phyloP scores from a whole-genome alignment of 2,888 invertebrate genomes.

The Harpalus rubripes region DNA sequence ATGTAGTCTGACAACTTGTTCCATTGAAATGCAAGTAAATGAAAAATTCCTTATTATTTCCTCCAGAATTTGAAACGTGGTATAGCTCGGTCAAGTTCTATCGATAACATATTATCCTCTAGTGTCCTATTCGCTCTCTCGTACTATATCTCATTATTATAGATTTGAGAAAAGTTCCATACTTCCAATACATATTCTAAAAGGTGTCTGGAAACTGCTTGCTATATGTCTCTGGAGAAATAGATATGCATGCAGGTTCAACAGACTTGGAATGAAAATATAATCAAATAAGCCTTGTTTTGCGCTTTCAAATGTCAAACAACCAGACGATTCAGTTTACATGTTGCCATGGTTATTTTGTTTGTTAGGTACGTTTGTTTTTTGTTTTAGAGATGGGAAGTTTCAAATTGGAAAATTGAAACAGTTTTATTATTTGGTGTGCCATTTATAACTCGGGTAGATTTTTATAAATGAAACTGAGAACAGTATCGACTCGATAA shows the following conservation, averaged over 20 bases:
- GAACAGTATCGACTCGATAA: too few relatives aligned
- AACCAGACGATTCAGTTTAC: background rate
- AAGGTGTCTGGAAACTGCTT: constrained; percentile 38
- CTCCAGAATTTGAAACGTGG: background rate
- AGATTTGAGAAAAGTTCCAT: constrained; percentile 53
- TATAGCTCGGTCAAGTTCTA: constrained; percentile 1
- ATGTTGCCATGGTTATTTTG: background rate
- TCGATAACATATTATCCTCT: constrained; percentile 60
- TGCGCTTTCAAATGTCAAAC: constrained; percentile 48
- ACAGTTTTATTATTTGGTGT: background rate
- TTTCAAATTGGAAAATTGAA: background rate
- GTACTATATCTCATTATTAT: constrained; percentile 63
- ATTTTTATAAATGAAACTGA: too few relatives aligned
- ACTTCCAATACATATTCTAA: constrained; percentile 65
- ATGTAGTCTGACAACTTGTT: too few relatives aligned
- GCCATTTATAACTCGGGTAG: background rate
- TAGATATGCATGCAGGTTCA: constrained; percentile 49
- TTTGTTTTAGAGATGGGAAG: background rate
- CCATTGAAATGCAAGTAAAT: too few relatives aligned
- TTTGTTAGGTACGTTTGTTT: background rate
- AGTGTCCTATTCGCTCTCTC: constrained; percentile 41
- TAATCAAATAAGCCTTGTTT: constrained; percentile 62
- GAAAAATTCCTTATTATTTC: background rate
- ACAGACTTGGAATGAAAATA: constrained; percentile 58
- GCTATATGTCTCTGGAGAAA: constrained; percentile 55